phyloP scores from a whole-genome alignment of 2,113 vertebrate genomes.

The Psammodynastes pulverulentus region DNA sequence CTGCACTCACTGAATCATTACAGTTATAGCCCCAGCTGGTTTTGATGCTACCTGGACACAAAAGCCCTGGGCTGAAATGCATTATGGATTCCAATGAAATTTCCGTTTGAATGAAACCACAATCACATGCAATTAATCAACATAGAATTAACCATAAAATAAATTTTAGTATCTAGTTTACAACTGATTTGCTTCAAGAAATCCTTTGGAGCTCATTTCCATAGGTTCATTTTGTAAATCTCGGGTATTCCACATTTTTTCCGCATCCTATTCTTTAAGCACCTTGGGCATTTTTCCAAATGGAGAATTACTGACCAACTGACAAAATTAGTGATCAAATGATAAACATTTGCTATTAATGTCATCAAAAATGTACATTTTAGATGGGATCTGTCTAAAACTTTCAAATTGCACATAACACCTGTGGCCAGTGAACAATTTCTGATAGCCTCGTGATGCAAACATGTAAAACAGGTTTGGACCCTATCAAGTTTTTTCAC shows the following conservation, averaged over 20 bases:
- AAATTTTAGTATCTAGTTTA: not conserved
- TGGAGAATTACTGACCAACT: not conserved
- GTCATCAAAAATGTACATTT: not conserved
- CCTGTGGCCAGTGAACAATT: not conserved
- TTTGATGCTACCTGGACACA: not conserved
- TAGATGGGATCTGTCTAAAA: not conserved
- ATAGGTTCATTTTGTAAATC: not conserved
- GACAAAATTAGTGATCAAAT: not conserved
- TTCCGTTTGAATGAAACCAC: not conserved
- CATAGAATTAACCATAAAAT: not conserved
- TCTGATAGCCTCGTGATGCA: not conserved
- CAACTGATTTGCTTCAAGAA: not conserved
- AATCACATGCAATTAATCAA: not conserved
- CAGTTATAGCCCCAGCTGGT: not conserved
- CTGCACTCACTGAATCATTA: not conserved
- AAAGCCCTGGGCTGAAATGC: not conserved
- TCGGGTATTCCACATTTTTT: not conserved
- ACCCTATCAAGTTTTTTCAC: not conserved
- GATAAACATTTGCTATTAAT: not conserved
- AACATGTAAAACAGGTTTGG: not conserved
- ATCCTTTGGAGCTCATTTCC: not conserved
- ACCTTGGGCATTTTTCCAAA: not conserved
- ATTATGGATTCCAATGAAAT: not conserved
- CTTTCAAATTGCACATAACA: not conserved
- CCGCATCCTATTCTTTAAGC: not conserved